Evolutionary conservation across 2,113 vertebrate genomes (phyloP), one percentile per base, ranked within the genome.

Genomic region (Eptatretus burgeri): DNA sequence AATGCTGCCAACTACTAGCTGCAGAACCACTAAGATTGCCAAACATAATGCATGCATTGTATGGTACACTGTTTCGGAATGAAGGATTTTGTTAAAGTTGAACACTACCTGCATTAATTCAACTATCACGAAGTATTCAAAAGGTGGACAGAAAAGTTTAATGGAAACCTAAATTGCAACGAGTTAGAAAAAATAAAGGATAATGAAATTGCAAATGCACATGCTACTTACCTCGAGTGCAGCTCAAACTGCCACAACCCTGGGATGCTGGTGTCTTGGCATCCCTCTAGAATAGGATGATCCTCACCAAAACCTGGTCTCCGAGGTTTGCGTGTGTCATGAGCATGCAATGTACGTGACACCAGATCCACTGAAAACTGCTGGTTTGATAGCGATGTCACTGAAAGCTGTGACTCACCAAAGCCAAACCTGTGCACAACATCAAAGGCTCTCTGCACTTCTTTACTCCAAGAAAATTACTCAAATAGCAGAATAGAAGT

Each of bases 341-440:
- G 83, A 0, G 83, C 91, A 78, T 91, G 77, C 74, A 98, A 81
- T 19, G 91, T 95, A 73, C 95, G 91, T 63, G 85, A 95, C 62
- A 95, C 85, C 77, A 98, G 68, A 74, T 93, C 95, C 66, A 93
- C 73, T 2, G 85, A 86, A 67, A 80, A 88, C 14, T 84, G 86
- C 64, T 82, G 78, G 13, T 94, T 93, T 60, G 91, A 98, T 69
- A 82, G 89, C 70, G 82, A 86, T 73, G 95, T 86, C 74, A 83
- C 95, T 52, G 93, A 82, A 68, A 98, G 71, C 72, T 94, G 93
- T 63, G 89, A 95, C 71, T 94, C 94, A 77, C 88, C 87, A 69
- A 95, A 95, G 74, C 95, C 86, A 72, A 98, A 95, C 71, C 91
- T 98, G 66, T 63, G 63, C 65, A 50, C 62, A 64, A 62, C 69